Percentiles rank a stretch among this genome's conserved stretches.
phyloP scores from a whole-genome alignment of 2,113 vertebrate genomes.

The Rhinolophus ferrumequinum region DNA sequence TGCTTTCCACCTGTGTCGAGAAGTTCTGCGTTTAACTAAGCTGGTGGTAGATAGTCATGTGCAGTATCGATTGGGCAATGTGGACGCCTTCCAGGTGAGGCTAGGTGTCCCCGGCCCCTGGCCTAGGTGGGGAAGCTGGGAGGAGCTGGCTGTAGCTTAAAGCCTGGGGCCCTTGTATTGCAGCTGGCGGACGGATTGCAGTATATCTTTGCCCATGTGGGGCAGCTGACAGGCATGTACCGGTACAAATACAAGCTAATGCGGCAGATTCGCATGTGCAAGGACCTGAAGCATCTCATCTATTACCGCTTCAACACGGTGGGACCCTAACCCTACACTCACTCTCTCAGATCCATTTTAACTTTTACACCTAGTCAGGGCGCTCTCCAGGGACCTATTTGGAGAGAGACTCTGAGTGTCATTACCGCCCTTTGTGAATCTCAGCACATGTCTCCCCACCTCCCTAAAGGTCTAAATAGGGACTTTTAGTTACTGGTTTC shows the following conservation, averaged over 20 bases:
- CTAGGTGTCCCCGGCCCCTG: not conserved
- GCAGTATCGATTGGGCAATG: slow-evolving; percentile 98
- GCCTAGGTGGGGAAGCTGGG: not conserved
- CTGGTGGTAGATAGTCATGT: slow-evolving; percentile 99
- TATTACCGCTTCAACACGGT: slow-evolving; percentile 99
- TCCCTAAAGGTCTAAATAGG: not conserved
- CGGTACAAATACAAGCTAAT: slow-evolving; percentile 99
- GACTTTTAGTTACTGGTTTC: not conserved
- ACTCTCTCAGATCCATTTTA: not conserved
- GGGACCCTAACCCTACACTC: slow-evolving; percentile 69
- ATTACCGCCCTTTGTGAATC: not conserved
- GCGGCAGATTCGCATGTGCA: slow-evolving; percentile 99
- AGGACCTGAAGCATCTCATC: slow-evolving; percentile 99
- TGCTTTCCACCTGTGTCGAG: slow-evolving; percentile 97
- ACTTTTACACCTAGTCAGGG: not conserved
- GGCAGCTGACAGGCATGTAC: slow-evolving; percentile 99
- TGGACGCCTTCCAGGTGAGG: slow-evolving; percentile 97
- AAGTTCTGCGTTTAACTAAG: slow-evolving; percentile 97
- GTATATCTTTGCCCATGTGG: slow-evolving; percentile 99
- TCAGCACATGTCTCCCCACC: not conserved
- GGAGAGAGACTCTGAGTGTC: not conserved
- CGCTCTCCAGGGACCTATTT: not conserved
- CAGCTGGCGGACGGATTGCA: slow-evolving; percentile 97
- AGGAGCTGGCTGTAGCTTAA: not conserved
- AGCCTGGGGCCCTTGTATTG: not conserved